Evolutionary conservation across 2,113 vertebrate species (phyloP).

Genomic region (Anas platyrhynchos): DNA sequence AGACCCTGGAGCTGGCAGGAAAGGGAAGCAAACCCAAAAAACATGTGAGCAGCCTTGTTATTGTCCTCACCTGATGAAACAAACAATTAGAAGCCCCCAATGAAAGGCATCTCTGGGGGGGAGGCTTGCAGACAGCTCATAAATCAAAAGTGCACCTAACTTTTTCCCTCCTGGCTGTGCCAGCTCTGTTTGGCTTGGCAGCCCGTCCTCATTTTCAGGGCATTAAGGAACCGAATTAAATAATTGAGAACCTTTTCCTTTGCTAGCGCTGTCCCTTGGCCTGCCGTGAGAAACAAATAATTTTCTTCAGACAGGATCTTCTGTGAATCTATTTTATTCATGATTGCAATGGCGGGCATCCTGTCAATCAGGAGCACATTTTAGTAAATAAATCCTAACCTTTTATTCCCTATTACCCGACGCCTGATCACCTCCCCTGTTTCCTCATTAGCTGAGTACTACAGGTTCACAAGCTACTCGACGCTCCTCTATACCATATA

Average conservation of each 20-base stretch:
- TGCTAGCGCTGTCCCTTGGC: neutral
- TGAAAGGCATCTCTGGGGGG: neutral
- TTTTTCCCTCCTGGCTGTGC: neutral
- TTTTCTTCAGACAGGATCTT: no score
- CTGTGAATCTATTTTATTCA: no score
- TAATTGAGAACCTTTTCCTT: neutral
- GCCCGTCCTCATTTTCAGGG: neutral
- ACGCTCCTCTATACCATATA: no score
- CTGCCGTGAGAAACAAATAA: neutral
- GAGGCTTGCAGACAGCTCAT: neutral
- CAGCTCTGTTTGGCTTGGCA: neutral
- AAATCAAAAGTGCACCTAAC: neutral
- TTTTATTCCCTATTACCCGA: no score
- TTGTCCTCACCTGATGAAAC: neutral
- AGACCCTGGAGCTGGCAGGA: neutral
- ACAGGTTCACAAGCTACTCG: no score
- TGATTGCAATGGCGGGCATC: no score
- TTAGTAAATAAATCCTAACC: no score
- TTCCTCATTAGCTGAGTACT: no score
- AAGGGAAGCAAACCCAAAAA: neutral
- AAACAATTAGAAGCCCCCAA: neutral
- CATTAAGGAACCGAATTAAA: neutral
- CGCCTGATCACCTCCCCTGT: no score
- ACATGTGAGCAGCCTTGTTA: accelerated
- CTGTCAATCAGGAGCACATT: no score